Evolutionary conservation across 2,113 vertebrate genomes (phyloP).

Genomic region (Dasypus novemcinctus): DNA sequence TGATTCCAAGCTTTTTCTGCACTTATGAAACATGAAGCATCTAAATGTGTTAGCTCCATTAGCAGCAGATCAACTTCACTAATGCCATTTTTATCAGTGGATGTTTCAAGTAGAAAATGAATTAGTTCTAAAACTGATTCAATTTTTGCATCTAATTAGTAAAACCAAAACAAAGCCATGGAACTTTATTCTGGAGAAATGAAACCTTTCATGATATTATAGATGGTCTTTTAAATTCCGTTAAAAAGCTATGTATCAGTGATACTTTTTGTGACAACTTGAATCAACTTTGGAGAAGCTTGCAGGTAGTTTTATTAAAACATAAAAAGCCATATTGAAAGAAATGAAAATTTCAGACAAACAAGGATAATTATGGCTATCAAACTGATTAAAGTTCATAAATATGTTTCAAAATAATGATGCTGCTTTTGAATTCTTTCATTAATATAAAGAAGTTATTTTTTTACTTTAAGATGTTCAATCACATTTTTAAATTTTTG

Average conservation of each 20-base stretch:
- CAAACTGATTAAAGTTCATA: not conserved
- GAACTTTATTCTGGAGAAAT: not conserved
- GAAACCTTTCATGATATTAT: not conserved
- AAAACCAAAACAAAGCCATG: not conserved
- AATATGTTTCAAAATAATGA: not conserved
- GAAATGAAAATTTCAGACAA: not conserved
- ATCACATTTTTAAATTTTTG: not conserved
- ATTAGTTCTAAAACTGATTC: not conserved
- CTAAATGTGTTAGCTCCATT: not conserved
- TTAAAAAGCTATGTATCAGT: not conserved
- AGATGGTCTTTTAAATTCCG: not conserved
- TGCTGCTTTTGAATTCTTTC: not conserved
- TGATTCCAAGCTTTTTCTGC: not conserved
- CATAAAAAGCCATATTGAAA: not conserved
- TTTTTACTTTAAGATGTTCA: not conserved
- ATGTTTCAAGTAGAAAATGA: not conserved
- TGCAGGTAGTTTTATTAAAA: not conserved
- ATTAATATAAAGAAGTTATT: not conserved
- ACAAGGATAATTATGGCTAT: not conserved
- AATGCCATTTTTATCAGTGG: not conserved
- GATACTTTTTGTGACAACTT: not conserved
- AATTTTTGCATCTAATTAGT: not conserved
- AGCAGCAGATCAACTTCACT: not conserved
- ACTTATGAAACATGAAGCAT: not conserved
- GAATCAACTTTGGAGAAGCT: not conserved